Evolutionary conservation across 1,140 invertebrate genomes (phyloP), one percentile per base, ranked within the genome.

Genomic region (Bombus ignitus): DNA sequence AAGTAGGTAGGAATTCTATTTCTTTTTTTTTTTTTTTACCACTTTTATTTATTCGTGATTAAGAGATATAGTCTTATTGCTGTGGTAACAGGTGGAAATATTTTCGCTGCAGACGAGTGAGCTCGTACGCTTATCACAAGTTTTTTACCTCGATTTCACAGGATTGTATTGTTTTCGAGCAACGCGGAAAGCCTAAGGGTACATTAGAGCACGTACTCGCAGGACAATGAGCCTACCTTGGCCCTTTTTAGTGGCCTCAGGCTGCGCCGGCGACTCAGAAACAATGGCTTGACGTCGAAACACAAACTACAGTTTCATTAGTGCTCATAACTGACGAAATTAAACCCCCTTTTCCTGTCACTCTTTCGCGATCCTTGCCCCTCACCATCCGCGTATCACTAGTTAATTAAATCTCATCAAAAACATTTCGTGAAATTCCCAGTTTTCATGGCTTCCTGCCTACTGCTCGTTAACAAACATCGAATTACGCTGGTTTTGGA

Each of bases 301-400:
- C 81, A 90, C 89, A 90, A 91, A 89, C 90, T 90, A 85, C 83
- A 88, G 88, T 91, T 91, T 90, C 90, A 91, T 89, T 91, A 91
- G 86, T 85, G 84, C 83, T 90, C 86, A 86, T 91, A 88, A 89
- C 87, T 87, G 87, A 90, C 88, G 83, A 86, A 91, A 91, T 91
- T 91, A 90, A 88, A 76, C 76, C 65, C 82, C 66, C 42, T 37
- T 71, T 81, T 44, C 59, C 62, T 53, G 28, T 70, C 47, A 22
- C 9, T 44, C 42, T 57, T 3, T 8, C 9, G n/a, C n/a, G 12
- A 28, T 5, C 22, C 37, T 28, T 44, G 22, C 10, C 9, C 10
- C 13, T 22, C 35, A 32, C 8, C 44, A 37, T 74, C n/a, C 74
- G 42, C 42, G 59, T 70, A 65, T 82, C 79, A 79, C 10, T 59